phyloP scores from a whole-genome alignment of 2,113 vertebrate genomes.

The Urocolius indicus region DNA sequence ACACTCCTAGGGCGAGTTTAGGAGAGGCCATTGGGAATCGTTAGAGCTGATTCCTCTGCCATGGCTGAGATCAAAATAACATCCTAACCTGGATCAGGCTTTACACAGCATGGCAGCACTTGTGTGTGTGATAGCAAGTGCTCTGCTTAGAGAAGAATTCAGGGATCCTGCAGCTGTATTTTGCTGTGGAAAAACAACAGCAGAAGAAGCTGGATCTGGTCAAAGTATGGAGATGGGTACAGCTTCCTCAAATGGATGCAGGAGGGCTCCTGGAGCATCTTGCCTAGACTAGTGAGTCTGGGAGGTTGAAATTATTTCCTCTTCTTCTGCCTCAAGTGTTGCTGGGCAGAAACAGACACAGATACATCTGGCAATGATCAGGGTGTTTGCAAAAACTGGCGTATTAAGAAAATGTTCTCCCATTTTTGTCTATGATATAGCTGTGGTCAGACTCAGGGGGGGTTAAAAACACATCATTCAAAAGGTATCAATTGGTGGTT shows the following conservation, averaged over 20 bases:
- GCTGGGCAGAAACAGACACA: not conserved
- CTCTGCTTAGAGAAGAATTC: not conserved
- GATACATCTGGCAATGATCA: conserved; percentile 21
- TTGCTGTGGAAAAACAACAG: not conserved
- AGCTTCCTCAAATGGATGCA: not conserved
- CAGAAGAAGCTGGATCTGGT: not conserved
- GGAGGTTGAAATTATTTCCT: conserved; percentile 10
- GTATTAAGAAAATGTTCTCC: not conserved
- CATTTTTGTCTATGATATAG: conserved; percentile 5
- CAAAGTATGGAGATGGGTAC: not conserved
- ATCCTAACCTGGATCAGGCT: not conserved
- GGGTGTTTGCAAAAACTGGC: conserved; percentile 15
- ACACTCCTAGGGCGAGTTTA: not conserved
- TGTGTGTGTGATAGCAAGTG: not conserved
- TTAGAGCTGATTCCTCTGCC: not conserved
- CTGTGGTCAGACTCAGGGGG: not conserved
- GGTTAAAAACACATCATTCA: not conserved
- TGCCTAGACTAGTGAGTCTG: not conserved
- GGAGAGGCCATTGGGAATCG: not conserved
- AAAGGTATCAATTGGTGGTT: not conserved
- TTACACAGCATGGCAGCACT: fast-evolving
- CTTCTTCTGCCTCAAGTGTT: not conserved
- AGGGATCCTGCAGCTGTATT: not conserved
- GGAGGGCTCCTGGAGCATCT: not conserved
- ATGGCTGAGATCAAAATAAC: not conserved